Conservation (phyloP, 2,113 vertebrate species). For the Embiotoca jacksoni region DNA sequence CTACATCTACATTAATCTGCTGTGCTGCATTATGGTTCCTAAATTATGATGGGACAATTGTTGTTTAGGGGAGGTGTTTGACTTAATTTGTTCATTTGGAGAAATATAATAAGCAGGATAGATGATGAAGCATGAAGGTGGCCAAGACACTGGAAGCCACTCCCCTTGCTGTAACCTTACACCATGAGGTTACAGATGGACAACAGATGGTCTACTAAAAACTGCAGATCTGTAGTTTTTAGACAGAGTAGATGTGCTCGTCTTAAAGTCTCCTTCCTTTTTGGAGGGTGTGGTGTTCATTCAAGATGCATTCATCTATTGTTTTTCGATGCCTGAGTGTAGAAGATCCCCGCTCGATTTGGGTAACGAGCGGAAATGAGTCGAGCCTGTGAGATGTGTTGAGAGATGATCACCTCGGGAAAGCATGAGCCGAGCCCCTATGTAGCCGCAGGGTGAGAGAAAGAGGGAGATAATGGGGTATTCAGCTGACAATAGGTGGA, state of each 20-base stretch:
- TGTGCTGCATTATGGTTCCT: neutral
- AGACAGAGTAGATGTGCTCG: slow-evolving; percentile 34
- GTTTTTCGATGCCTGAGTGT: slow-evolving; percentile 44
- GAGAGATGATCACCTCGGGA: slow-evolving; percentile 72
- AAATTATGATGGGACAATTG: slow-evolving; percentile 14
- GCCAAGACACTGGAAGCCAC: slow-evolving; percentile 2
- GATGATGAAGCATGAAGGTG: slow-evolving; percentile 40
- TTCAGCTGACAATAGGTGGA: slow-evolving; percentile 54
- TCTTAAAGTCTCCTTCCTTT: slow-evolving; percentile 30
- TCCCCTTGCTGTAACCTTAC: slow-evolving; percentile 22
- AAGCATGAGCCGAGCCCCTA: slow-evolving; percentile 40
- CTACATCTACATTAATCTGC: neutral
- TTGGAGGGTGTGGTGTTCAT: slow-evolving; percentile 42
- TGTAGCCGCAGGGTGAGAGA: slow-evolving; percentile 37
- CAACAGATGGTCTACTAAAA: slow-evolving; percentile 3
- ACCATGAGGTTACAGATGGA: too few species aligned
- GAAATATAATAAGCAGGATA: slow-evolving; percentile 24
- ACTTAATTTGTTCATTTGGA: slow-evolving; percentile 35
- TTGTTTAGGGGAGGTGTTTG: slow-evolving; percentile 5
- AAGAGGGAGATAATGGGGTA: slow-evolving; percentile 49
- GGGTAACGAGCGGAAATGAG: slow-evolving; percentile 45
- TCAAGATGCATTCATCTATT: slow-evolving; percentile 54
- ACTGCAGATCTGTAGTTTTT: slow-evolving; percentile 24
- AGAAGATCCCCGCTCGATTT: slow-evolving; percentile 55
- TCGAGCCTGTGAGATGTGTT: slow-evolving; percentile 49